Base-by-base conservation (phyloP, 2,797 vertebrate species). In the Lophotriccus pileatus region DNA sequence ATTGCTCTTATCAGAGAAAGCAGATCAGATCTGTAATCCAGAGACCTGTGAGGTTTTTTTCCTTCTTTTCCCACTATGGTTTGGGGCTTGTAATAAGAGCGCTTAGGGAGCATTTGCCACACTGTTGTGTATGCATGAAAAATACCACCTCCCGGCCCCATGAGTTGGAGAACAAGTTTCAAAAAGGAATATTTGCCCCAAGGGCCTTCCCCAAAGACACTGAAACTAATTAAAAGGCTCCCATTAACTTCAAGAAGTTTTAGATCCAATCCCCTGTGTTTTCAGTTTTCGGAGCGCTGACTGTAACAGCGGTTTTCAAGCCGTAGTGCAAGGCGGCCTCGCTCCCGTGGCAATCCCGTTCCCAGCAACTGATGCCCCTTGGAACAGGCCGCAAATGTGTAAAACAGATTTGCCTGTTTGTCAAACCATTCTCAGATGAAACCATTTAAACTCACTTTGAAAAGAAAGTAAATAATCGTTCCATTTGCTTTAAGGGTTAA, bases 141-240 rank as follows among this genome's bases (percentile, higher is more conserved):
- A 95, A 95, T 84, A 96, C 92, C 94, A 94, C 79, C 95, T 96
- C 87, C 92, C 3, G 22, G 92, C 89, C 86, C 58, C 86, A 72
- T 0, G 9, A 94, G 90, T 83, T 85, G 89, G 93, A 85, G 93
- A 97, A 93, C 94, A 39, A 96, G 95, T 95, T 97, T 96, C 44
- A 14, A 59, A 90, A 95, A 76, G 84, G 93, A 94, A 92, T 95
- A 95, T 93, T 96, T 95, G 69, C 85, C 95, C 85, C 60, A 5
- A 88, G 83, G 91, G 59, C 60, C 76, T 93, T 91, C 94, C 89
- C 89, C 77, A 87, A 89, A 96, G 93, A 95, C 95, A 96, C 82
- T 95, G 92, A 94, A 96, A 93, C 82, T 96, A 96, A 96, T 97
- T 96, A 91, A 96, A 94, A 92, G 87, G 59, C 85, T 95, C 83